These are phyloP conservation scores for Heliconius cydno DNA, from an alignment of 2,888 invertebrate species.

Conservation along the genomic window DNA sequence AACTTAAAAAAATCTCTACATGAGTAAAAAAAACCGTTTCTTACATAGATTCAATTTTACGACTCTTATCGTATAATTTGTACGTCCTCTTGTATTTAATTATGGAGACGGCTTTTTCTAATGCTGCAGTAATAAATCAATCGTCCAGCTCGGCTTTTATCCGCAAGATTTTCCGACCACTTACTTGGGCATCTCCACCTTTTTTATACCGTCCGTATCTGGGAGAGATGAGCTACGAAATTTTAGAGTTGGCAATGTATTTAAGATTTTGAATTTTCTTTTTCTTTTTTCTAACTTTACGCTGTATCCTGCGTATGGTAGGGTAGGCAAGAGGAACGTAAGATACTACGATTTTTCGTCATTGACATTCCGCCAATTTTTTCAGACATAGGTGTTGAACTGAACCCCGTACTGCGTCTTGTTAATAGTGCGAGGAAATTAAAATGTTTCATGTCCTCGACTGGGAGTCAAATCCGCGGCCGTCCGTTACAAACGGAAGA, in stretches of 20 bases:
- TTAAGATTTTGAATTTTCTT: neutral
- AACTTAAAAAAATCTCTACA: neutral
- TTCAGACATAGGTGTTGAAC: neutral
- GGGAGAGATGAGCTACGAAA: constrained; percentile 15
- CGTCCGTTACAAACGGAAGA: too few relatives aligned
- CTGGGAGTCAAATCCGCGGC: too few relatives aligned
- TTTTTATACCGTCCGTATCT: constrained; percentile 42
- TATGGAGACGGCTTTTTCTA: constrained; percentile 41
- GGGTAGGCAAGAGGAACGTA: neutral
- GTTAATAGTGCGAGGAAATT: too few relatives aligned
- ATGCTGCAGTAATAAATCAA: constrained; percentile 46
- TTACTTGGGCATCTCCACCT: constrained; percentile 38
- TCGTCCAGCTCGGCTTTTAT: constrained; percentile 45
- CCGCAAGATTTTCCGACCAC: constrained; percentile 45
- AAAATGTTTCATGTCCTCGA: too few relatives aligned
- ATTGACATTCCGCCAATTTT: neutral
- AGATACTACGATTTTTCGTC: neutral
- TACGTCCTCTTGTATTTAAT: constrained; percentile 31
- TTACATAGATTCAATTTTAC: constrained; percentile 15
- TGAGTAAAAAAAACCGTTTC: neutral
- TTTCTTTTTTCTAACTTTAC: neutral
- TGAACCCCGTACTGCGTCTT: too few relatives aligned
- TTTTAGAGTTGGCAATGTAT: neutral
- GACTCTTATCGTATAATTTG: constrained; percentile 16
- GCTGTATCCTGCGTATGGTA: neutral